These are phyloP conservation scores for Rhabdophis nuchalis DNA, from an alignment of 2,797 vertebrate species.

Conservation along the genomic window DNA sequence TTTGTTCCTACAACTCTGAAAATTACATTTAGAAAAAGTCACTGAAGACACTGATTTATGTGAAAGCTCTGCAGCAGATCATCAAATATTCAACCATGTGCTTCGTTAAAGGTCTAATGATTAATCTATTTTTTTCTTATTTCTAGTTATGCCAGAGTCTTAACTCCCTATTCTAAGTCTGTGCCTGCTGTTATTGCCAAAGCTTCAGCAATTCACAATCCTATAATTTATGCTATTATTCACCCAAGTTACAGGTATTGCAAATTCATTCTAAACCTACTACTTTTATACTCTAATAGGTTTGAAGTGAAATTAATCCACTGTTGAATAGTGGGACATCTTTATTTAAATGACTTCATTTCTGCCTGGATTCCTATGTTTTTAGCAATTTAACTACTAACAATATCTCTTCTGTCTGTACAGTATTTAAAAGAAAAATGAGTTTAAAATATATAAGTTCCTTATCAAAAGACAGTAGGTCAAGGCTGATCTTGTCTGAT, in stretches of 20 bases:
- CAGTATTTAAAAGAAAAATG: neutral
- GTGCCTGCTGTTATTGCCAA: slow-evolving; percentile 87
- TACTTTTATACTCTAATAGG: neutral
- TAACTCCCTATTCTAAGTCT: slow-evolving; percentile 84
- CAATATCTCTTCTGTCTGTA: neutral
- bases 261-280: slow-evolving; percentile 30
- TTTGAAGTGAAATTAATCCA: accelerated
- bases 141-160: slow-evolving; percentile 72
- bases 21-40: neutral
- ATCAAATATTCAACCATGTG: neutral
- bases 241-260: slow-evolving; percentile 86
- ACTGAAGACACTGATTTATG: neutral
- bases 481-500: neutral
- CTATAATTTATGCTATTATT: slow-evolving; percentile 87
- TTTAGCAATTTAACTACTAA: neutral
- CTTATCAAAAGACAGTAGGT: neutral
- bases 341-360: neutral
- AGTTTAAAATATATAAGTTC: neutral
- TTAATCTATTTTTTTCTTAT: slow-evolving; percentile 17
- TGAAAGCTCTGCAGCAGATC: neutral
- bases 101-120: neutral
- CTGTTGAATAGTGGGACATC: neutral
- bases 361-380: neutral
- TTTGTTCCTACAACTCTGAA: neutral
- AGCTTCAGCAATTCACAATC: slow-evolving; percentile 86